These are phyloP conservation scores for Pteropus alecto DNA, from an alignment of 2,113 vertebrate genomes.

Conservation along the genomic window DNA sequence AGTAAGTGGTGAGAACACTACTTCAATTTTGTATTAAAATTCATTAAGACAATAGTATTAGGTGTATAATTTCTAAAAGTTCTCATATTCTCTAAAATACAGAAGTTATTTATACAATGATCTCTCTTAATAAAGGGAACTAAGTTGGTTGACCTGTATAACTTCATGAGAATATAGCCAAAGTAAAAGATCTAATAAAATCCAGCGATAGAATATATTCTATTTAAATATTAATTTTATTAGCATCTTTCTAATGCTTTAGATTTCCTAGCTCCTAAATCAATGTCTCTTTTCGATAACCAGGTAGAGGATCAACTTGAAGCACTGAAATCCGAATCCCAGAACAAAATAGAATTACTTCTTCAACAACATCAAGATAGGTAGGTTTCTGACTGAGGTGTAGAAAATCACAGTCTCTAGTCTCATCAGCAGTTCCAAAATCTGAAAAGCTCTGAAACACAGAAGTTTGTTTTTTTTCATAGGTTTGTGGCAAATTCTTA, in stretches of 20 bases:
- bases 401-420: background rate
- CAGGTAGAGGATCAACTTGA: slow-evolving; percentile 81
- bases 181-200: background rate
- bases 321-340: slow-evolving; percentile 72
- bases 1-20: slow-evolving; percentile 80
- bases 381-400: slow-evolving; percentile 69
- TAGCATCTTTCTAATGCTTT: background rate
- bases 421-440: background rate
- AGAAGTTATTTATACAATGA: background rate
- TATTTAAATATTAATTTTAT: slow-evolving; percentile 14
- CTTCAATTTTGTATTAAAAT: slow-evolving; percentile 59
- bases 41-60: slow-evolving; percentile 37
- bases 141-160: background rate
- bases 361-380: slow-evolving; percentile 81
- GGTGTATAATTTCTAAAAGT: background rate
- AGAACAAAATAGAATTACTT: slow-evolving; percentile 72
- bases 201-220: background rate
- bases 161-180: background rate
- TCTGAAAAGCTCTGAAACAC: background rate
- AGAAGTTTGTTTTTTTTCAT: background rate
- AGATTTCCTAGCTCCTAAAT: background rate
- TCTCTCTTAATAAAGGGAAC: background rate
- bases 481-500: background rate
- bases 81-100: slow-evolving; percentile 31
- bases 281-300: slow-evolving; percentile 28